phyloP scores from a whole-genome alignment of 2,113 vertebrate species.

The Mellivora capensis region DNA sequence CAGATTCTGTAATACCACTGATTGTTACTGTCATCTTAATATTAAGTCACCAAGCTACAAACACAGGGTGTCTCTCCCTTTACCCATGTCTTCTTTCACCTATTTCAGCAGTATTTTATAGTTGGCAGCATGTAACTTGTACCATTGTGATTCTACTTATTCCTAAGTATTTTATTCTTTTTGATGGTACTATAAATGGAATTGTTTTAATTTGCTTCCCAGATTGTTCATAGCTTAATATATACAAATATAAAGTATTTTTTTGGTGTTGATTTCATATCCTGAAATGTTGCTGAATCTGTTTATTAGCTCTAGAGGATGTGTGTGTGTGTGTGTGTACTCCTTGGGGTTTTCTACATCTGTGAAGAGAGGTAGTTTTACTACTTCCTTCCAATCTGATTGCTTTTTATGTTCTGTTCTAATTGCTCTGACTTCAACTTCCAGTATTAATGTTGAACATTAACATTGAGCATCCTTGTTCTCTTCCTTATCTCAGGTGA shows the following conservation, averaged over 20 bases:
- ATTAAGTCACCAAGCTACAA: background rate
- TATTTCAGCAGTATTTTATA: background rate
- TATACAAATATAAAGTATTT: background rate
- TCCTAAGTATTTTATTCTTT: background rate
- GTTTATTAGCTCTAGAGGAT: background rate
- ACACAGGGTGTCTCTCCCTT: background rate
- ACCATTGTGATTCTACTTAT: background rate
- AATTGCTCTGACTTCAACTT: background rate
- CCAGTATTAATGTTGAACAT: background rate
- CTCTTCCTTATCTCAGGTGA: background rate
- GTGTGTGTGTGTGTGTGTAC: background rate
- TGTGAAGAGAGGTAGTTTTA: background rate
- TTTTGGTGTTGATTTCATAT: background rate
- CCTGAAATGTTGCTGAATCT: background rate
- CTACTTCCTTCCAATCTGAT: background rate
- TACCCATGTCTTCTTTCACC: background rate
- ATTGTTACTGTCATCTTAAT: background rate
- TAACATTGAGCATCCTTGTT: background rate
- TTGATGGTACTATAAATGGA: background rate
- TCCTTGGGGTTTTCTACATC: background rate
- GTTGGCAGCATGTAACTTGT: background rate
- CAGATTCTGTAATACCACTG: background rate
- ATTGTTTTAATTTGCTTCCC: background rate
- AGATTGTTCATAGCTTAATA: background rate
- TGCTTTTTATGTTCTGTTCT: background rate